A percentile compares a stretch with the other conserved stretches of the same genome.
These are phyloP conservation scores for Coluber constrictor DNA, from an alignment of 2,797 vertebrate genomes.

Conservation along the genomic window DNA sequence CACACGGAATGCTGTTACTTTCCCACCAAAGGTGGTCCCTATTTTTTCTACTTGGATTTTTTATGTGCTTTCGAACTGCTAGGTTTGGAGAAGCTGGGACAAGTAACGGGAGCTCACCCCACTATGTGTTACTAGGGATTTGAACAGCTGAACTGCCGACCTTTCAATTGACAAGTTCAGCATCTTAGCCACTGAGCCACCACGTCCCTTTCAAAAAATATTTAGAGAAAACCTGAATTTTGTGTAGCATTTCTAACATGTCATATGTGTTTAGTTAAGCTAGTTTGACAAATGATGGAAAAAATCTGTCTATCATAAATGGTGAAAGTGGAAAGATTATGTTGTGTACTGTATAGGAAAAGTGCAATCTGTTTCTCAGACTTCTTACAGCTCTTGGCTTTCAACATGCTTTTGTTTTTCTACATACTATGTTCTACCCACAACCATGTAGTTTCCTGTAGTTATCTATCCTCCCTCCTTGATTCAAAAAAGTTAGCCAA, in stretches of 20 bases:
- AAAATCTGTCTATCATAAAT: not conserved
- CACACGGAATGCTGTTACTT: too few species aligned
- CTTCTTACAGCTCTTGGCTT: not conserved
- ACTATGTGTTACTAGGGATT: too few species aligned
- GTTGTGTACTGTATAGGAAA: not conserved
- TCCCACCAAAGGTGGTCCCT: too few species aligned
- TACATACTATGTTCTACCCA: not conserved
- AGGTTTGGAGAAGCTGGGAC: too few species aligned
- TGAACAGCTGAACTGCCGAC: too few species aligned
- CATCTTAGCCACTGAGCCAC: too few species aligned
- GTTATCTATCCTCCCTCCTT: not conserved
- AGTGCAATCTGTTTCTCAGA: not conserved
- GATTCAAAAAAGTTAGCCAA: not conserved
- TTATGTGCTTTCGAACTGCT: too few species aligned
- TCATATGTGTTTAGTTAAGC: not conserved
- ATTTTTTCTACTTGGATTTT: too few species aligned
- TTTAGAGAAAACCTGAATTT: not conserved
- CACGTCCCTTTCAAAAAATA: not conserved
- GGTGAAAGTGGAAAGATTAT: not conserved
- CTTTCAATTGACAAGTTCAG: too few species aligned
- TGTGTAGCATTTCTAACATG: not conserved
- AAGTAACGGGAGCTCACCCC: too few species aligned
- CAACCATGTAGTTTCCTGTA: not conserved
- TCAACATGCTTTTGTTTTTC: not conserved
- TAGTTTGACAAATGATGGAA: not conserved